phyloP scores from a whole-genome alignment of 2,888 invertebrate genomes.

The Spilarctia lutea region DNA sequence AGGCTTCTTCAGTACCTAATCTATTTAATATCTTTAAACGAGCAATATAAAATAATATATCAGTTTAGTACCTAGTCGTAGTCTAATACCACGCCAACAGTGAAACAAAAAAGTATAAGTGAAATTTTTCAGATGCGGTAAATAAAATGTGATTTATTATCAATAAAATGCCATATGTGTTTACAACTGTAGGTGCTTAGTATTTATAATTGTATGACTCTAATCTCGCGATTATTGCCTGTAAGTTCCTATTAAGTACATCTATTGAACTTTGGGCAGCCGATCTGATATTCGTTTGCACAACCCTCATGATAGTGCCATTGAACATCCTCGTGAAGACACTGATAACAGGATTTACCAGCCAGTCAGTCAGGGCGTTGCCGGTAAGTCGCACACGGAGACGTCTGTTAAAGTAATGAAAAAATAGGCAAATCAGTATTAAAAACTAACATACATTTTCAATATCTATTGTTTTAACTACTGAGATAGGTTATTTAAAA shows the following conservation, averaged over 20 bases:
- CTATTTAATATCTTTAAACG: too few relatives aligned
- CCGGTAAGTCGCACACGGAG: conserved; percentile 81
- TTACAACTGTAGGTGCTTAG: background rate
- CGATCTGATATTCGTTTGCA: conserved; percentile 70
- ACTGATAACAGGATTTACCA: conserved; percentile 78
- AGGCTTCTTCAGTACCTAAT: too few relatives aligned
- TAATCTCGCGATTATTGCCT: conserved; percentile 58
- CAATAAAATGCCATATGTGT: background rate
- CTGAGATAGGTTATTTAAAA: too few relatives aligned
- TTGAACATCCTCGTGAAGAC: conserved; percentile 81
- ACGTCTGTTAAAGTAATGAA: conserved; percentile 64
- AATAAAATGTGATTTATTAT: background rate
- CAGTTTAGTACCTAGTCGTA: too few relatives aligned
- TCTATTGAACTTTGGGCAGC: conserved; percentile 67
- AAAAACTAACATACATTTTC: too few relatives aligned
- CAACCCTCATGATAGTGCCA: conserved; percentile 75
- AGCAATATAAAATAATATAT: too few relatives aligned
- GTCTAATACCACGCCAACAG: too few relatives aligned
- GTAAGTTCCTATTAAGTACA: conserved; percentile 71
- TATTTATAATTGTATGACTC: conserved; percentile 60
- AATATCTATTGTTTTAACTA: too few relatives aligned
- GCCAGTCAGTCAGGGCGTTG: conserved; percentile 81
- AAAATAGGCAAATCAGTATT: background rate
- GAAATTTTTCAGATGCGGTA: background rate
- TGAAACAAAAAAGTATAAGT: background rate